Evolutionary conservation across 2,113 vertebrate genomes (phyloP).

Genomic region (Poecilia latipinna): DNA sequence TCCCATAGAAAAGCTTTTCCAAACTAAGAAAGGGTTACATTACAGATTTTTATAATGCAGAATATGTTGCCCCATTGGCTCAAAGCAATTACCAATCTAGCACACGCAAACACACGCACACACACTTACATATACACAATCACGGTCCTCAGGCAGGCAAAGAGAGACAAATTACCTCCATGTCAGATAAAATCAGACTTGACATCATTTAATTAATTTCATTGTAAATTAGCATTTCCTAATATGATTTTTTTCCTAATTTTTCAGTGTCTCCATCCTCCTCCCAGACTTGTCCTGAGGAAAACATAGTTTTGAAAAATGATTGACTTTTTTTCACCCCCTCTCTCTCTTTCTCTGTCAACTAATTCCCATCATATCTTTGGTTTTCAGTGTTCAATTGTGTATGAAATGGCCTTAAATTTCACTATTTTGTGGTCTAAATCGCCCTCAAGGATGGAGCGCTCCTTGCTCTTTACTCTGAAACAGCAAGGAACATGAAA

Average conservation of each 20-base stretch:
- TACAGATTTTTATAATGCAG: constrained; percentile 38
- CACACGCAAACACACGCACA: constrained; percentile 12
- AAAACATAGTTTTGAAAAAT: constrained; percentile 58
- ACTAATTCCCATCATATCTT: constrained; percentile 2
- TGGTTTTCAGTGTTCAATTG: constrained; percentile 22
- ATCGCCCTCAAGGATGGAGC: background rate
- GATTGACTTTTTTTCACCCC: constrained; percentile 12
- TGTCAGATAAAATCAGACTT: constrained; percentile 91
- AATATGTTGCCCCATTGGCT: constrained; percentile 52
- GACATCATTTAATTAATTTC: constrained; percentile 91
- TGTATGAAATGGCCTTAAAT: background rate
- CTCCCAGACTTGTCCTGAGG: constrained; percentile 40
- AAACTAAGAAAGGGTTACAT: constrained; percentile 42
- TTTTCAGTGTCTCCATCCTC: constrained; percentile 28
- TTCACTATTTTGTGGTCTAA: background rate
- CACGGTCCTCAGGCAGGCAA: constrained; percentile 53
- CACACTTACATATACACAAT: constrained; percentile 21
- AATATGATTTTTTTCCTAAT: constrained; percentile 48
- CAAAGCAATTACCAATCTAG: constrained; percentile 74
- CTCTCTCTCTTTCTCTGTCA: constrained; percentile 20
- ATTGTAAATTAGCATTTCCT: constrained; percentile 74
- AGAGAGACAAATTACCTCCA: constrained; percentile 88
- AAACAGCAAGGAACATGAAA: background rate
- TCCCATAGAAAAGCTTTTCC: constrained; percentile 11
- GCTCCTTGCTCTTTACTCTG: background rate